These are phyloP conservation scores for Cinara cedri DNA, from an alignment of 2,888 invertebrate genomes.

Conservation along the genomic window DNA sequence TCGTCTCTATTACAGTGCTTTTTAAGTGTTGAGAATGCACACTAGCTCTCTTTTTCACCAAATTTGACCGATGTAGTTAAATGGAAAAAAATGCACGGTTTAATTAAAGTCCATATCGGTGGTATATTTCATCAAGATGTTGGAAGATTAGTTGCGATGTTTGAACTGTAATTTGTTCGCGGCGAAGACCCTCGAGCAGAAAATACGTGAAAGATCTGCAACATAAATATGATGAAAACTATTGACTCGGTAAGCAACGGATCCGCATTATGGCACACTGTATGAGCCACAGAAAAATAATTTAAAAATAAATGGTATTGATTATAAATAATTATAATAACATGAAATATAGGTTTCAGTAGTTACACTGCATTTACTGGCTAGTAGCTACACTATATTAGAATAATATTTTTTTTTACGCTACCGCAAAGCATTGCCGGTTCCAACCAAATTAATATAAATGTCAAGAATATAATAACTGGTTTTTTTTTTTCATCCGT, in stretches of 20 bases:
- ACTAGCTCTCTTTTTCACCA: constrained; percentile 44
- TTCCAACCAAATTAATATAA: too few relatives aligned
- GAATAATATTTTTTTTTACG: too few relatives aligned
- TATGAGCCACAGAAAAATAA: constrained; percentile 1
- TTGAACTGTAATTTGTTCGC: constrained; percentile 45
- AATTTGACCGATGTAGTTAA: constrained; percentile 38
- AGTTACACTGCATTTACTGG: too few relatives aligned
- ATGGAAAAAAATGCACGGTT: constrained; percentile 49
- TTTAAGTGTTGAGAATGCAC: constrained; percentile 34
- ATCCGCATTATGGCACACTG: constrained; percentile 15
- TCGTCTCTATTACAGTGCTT: constrained; percentile 14
- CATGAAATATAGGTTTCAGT: too few relatives aligned
- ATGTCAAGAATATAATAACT: too few relatives aligned
- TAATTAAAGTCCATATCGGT: constrained; percentile 49
- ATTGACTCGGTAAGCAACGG: constrained; percentile 8
- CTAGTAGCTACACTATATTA: too few relatives aligned
- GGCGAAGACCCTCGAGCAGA: constrained; percentile 51
- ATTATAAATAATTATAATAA: too few relatives aligned
- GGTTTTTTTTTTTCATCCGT: too few relatives aligned
- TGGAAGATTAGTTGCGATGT: constrained; percentile 50
- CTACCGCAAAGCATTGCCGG: too few relatives aligned
- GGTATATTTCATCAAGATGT: constrained; percentile 46
- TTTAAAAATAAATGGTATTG: neutral
- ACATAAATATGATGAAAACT: constrained; percentile 50
- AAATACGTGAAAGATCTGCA: constrained; percentile 46